A percentile compares a stretch with the other conserved stretches of the same genome.
phyloP scores from a whole-genome alignment of 2,888 invertebrate genomes.

The Synergus itoensis region DNA sequence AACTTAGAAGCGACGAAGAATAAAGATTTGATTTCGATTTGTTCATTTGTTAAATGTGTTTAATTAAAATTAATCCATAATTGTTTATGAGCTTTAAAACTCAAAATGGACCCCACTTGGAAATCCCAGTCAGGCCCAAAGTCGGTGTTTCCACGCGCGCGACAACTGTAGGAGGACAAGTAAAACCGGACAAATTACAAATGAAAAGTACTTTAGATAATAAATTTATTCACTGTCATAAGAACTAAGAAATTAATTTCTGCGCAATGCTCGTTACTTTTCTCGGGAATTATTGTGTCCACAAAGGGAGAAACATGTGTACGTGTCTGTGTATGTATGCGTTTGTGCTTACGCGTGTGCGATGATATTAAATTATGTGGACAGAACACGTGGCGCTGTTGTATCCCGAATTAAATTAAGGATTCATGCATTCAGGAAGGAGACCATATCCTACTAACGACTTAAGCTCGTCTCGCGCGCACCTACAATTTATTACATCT shows the following conservation, averaged over 20 bases:
- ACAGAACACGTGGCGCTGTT: conserved; percentile 46
- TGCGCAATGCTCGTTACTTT: conserved; percentile 16
- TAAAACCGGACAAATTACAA: not conserved
- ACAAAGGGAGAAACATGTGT: conserved; percentile 15
- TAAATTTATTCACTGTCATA: not conserved
- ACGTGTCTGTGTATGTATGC: not conserved
- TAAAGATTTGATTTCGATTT: too few relatives aligned
- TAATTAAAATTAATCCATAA: too few relatives aligned
- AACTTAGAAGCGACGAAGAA: too few relatives aligned
- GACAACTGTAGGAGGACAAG: not conserved
- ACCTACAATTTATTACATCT: conserved; percentile 52
- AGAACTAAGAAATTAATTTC: conserved; percentile 21
- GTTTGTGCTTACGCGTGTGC: conserved; percentile 24
- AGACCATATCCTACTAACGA: conserved; percentile 55
- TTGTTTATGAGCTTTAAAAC: too few relatives aligned
- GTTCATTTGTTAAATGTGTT: too few relatives aligned
- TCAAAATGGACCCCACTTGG: too few relatives aligned
- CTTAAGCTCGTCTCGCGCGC: conserved; percentile 54
- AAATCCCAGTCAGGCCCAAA: too few relatives aligned
- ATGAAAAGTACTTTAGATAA: not conserved
- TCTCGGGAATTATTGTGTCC: conserved; percentile 5
- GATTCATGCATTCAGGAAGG: conserved; percentile 57
- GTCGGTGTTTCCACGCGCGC: too few relatives aligned
- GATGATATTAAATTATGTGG: conserved; percentile 49
- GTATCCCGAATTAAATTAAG: conserved; percentile 56